Conservation (phyloP, 2,888 invertebrate species). For the Torymus auratus region DNA sequence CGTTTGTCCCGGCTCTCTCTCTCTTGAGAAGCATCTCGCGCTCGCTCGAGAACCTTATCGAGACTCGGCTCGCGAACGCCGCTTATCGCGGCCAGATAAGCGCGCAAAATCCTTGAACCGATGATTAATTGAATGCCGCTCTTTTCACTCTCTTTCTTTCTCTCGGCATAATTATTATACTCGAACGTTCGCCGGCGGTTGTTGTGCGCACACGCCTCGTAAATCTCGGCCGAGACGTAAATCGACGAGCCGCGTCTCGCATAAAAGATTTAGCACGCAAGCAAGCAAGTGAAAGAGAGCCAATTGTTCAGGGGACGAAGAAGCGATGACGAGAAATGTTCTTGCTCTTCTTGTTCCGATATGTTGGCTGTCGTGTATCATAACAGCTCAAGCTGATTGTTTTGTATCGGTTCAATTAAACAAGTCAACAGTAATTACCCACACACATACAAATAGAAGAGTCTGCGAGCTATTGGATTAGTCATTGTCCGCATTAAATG, state of each 20-base stretch:
- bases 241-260: constrained; percentile 55
- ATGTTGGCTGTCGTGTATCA: too few species aligned
- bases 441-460: not conserved
- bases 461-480: not conserved
- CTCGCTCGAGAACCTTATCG: constrained; percentile 25
- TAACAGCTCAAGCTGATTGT: too few species aligned
- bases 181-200: constrained; percentile 13
- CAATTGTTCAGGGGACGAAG: not conserved
- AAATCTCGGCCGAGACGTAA: constrained; percentile 53
- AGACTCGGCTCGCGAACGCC: constrained; percentile 56
- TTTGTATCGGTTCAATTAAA: too few species aligned
- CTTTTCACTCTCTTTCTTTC: constrained; percentile 9
- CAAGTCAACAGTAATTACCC: too few species aligned
- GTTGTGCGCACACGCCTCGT: constrained; percentile 42
- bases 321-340: constrained; percentile 6
- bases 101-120: constrained; percentile 57
- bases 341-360: not conserved
- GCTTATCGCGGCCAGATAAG: constrained; percentile 55
- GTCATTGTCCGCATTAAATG: constrained; percentile 5
- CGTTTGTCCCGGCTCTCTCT: constrained; percentile 47
- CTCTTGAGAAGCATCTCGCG: not conserved
- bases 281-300: constrained; percentile 14
- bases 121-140: constrained; percentile 62
- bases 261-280: constrained; percentile 47
- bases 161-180: constrained; percentile 45